A percentile compares a stretch with the other conserved stretches of the same genome.
phyloP scores from a whole-genome alignment of 2,888 invertebrate species.

The Bedellia somnulentella region DNA sequence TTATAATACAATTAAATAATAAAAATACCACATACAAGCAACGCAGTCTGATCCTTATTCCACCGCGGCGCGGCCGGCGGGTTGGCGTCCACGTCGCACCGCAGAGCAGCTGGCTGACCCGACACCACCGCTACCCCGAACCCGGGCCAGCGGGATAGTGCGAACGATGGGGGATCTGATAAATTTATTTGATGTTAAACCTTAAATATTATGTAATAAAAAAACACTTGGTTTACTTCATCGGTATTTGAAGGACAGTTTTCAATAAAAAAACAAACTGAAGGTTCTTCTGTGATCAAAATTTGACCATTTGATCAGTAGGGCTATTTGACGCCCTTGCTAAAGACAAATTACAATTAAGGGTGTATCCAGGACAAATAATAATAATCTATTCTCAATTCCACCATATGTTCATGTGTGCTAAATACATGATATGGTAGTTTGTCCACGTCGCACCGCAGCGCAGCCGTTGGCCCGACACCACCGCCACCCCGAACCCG shows the following conservation, averaged over 20 bases:
- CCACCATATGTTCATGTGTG: too few relatives aligned
- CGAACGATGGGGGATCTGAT: slow-evolving; percentile 88
- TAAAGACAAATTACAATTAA: too few relatives aligned
- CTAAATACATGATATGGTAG: too few relatives aligned
- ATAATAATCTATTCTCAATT: too few relatives aligned
- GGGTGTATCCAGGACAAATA: too few relatives aligned
- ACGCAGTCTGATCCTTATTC: slow-evolving; percentile 69
- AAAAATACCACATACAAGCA: too few relatives aligned
- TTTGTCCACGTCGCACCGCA: slow-evolving; percentile 92
- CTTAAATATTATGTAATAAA: background rate
- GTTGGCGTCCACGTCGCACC: slow-evolving; percentile 93
- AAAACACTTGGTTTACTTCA: background rate
- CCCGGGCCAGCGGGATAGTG: slow-evolving; percentile 89
- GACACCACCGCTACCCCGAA: slow-evolving; percentile 88
- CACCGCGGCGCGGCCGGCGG: slow-evolving; percentile 84
- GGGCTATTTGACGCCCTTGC: too few relatives aligned
- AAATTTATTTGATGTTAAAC: background rate
- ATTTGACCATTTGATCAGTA: too few relatives aligned
- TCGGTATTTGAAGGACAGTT: background rate
- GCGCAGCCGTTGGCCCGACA: slow-evolving; percentile 87
- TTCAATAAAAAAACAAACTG: too few relatives aligned
- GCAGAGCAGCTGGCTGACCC: slow-evolving; percentile 85
- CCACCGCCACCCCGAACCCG: slow-evolving; percentile 87
- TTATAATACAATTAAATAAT: too few relatives aligned
- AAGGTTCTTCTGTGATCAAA: too few relatives aligned